These are phyloP conservation scores for Antennarius maculatus DNA, from an alignment of 2,797 vertebrate genomes.

Conservation along the genomic window DNA sequence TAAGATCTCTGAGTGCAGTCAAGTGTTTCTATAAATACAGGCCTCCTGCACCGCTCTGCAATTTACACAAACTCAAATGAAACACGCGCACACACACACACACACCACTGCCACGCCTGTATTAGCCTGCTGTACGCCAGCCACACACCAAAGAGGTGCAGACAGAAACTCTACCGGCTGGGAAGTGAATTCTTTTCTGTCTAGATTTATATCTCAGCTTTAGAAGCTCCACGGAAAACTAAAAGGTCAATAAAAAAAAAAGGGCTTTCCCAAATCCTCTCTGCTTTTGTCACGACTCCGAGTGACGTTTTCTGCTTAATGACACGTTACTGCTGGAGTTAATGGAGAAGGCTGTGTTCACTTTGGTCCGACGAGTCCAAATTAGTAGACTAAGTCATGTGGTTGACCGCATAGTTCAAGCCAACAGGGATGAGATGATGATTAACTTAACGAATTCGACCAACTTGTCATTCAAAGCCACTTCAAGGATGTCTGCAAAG, in stretches of 20 bases:
- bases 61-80: conserved; percentile 57
- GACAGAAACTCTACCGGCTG: background rate
- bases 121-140: conserved; percentile 49
- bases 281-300: conserved; percentile 2
- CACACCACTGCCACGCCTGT: conserved; percentile 50
- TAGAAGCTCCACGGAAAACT: background rate
- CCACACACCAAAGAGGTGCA: conserved; percentile 39
- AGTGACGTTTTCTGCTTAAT: conserved; percentile 19
- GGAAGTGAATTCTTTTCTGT: background rate
- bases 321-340: conserved; percentile 28
- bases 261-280: conserved; percentile 6
- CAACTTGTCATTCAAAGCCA: background rate
- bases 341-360: conserved; percentile 16
- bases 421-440: background rate
- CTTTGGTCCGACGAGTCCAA: conserved; percentile 21
- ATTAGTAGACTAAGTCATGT: conserved; percentile 16
- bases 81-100: conserved; percentile 23
- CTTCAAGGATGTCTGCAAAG: background rate
- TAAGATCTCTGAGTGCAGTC: conserved; percentile 69
- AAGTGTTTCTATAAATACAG: conserved; percentile 82
- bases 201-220: background rate
- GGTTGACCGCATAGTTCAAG: conserved; percentile 1
- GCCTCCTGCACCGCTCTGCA: conserved; percentile 70
- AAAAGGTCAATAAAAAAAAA: background rate
- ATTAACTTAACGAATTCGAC: background rate